These are phyloP conservation scores for Eulemur albifrons DNA, from an alignment of 2,797 vertebrate genomes.

Conservation along the genomic window DNA sequence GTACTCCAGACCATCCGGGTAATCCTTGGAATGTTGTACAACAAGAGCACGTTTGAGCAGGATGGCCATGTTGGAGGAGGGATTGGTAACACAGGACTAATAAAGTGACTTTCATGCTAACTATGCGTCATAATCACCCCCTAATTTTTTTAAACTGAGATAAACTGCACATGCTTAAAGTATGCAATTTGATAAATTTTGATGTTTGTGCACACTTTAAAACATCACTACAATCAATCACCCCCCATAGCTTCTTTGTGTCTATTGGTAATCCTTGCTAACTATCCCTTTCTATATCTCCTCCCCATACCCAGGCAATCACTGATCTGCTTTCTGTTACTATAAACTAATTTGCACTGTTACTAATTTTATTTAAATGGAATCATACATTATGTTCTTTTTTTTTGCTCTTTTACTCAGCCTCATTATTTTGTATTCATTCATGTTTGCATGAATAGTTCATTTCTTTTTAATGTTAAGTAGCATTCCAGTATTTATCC, in stretches of 20 bases:
- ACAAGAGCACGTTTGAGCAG: not conserved
- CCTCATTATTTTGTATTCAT: not conserved
- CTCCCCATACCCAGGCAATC: not conserved
- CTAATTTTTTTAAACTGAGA: not conserved
- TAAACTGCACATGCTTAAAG: not conserved
- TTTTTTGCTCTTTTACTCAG: not conserved
- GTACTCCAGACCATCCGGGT: not conserved
- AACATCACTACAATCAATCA: not conserved
- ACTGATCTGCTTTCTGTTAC: not conserved
- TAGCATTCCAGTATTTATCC: not conserved
- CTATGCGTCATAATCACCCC: not conserved
- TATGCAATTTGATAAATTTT: not conserved
- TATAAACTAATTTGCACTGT: not conserved
- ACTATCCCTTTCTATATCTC: not conserved
- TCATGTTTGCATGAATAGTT: not conserved
- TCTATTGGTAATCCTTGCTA: not conserved
- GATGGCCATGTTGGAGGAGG: not conserved
- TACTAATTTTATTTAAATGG: slow-evolving; percentile 37
- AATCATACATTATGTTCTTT: not conserved
- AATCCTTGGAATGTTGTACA: not conserved
- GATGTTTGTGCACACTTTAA: not conserved
- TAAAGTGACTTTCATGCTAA: not conserved
- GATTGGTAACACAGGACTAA: not conserved
- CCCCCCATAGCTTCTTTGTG: not conserved
- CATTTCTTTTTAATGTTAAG: not conserved